Evolutionary conservation across 2,888 invertebrate genomes (phyloP).

Genomic region (Arenicola marina): DNA sequence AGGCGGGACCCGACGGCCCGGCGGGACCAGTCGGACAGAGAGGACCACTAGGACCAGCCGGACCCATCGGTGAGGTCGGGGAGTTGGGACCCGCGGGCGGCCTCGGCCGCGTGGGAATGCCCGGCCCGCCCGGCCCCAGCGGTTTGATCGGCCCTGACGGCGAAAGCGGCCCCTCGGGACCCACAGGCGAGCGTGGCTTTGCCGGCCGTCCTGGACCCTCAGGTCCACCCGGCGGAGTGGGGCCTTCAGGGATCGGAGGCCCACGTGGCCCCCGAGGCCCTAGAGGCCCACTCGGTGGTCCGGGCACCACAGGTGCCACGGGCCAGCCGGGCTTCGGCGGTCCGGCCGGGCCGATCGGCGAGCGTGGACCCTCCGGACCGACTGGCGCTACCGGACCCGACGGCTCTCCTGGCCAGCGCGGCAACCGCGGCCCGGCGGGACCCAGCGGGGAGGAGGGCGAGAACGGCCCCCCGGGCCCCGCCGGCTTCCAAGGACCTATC

Average conservation of each 20-base stretch:
- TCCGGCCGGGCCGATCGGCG: constrained; percentile 6
- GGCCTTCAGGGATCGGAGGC: constrained; percentile 14
- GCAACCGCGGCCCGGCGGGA: constrained; percentile 19
- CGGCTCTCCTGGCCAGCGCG: constrained; percentile 12
- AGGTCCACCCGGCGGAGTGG: constrained; percentile 21
- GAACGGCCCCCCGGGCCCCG: constrained; percentile 13
- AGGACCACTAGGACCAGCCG: background rate
- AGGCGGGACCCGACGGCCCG: constrained; percentile 21
- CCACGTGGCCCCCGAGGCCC: constrained; percentile 16
- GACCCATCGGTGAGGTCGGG: background rate
- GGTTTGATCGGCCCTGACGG: constrained; percentile 20
- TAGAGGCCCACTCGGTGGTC: constrained; percentile 12
- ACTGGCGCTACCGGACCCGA: constrained; percentile 13
- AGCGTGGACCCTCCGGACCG: constrained; percentile 11
- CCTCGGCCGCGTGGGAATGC: background rate
- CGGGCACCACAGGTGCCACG: constrained; percentile 13
- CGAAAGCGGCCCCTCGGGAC: constrained; percentile 11
- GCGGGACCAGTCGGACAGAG: constrained; percentile 11
- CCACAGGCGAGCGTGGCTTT: constrained; percentile 4
- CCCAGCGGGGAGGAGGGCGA: constrained; percentile 1
- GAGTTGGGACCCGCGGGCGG: background rate
- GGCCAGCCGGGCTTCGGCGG: constrained; percentile 7
- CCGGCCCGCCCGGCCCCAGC: constrained; percentile 7
- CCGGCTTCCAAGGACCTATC: constrained; percentile 16
- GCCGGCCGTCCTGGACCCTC: constrained; percentile 18